Percentiles rank a stretch among this genome's conserved stretches.
Evolutionary conservation across 2,113 vertebrate species (phyloP).

Genomic region (Nyctibius bracteatus): DNA sequence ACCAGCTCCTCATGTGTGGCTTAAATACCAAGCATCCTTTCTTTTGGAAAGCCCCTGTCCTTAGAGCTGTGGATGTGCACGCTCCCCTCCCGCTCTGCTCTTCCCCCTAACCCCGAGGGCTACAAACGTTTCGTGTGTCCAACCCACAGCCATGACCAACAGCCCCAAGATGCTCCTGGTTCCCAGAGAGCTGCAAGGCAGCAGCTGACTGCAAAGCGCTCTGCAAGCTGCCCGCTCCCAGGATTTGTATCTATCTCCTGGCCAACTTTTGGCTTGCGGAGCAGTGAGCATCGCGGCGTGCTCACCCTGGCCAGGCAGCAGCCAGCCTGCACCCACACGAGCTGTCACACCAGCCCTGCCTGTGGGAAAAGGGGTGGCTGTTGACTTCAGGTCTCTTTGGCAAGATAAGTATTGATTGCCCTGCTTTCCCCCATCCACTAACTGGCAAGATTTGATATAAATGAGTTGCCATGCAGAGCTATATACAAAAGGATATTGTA

Average conservation of each 20-base stretch:
- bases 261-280: fast-evolving
- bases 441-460: not conserved
- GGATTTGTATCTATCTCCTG: not conserved
- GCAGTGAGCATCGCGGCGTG: fast-evolving
- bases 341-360: not conserved
- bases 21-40: not conserved
- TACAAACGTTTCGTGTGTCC: not conserved
- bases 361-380: not conserved
- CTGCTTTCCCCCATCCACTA: not conserved
- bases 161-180: fast-evolving
- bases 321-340: fast-evolving
- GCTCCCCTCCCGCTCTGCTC: fast-evolving
- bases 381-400: not conserved
- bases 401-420: not conserved
- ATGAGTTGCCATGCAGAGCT: not conserved
- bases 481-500: not conserved
- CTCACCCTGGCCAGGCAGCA: not conserved
- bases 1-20: not conserved
- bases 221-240: fast-evolving
- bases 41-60: not conserved
- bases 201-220: not conserved
- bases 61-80: not conserved
- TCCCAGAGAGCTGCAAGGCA: not conserved
- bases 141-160: too few relatives aligned
- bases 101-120: too few relatives aligned